Evolutionary conservation across 2,797 vertebrate genomes (phyloP).

Genomic region (Harpagifer antarcticus): DNA sequence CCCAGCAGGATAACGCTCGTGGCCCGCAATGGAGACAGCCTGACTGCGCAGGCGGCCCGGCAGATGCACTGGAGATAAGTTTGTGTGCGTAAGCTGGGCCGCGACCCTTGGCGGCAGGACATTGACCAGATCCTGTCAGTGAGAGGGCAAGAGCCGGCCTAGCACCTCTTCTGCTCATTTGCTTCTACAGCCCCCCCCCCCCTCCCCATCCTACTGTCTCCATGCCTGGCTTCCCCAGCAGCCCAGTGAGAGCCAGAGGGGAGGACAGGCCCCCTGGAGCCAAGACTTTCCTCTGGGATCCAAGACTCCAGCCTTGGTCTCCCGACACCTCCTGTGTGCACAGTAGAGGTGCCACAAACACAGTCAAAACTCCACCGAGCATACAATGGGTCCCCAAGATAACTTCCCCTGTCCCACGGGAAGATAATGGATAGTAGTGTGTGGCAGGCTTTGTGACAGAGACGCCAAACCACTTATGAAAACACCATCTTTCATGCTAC

Average conservation of each 20-base stretch:
- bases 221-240: constrained; percentile 76
- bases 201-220: constrained; percentile 76
- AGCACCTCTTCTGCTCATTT: constrained; percentile 74
- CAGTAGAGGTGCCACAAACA: constrained; percentile 83
- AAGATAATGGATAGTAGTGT: constrained; percentile 79
- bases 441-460: constrained; percentile 67
- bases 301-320: constrained; percentile 67
- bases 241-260: constrained; percentile 70
- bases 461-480: constrained; percentile 77
- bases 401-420: constrained; percentile 79
- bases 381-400: constrained; percentile 83
- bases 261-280: constrained; percentile 87
- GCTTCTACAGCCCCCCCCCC: constrained; percentile 39
- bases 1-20: constrained; percentile 91
- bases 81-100: constrained; percentile 98
- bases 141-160: constrained; percentile 89
- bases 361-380: constrained; percentile 74
- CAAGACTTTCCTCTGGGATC: constrained; percentile 89
- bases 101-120: constrained; percentile 97
- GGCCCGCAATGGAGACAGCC: constrained; percentile 95
- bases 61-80: constrained; percentile 98
- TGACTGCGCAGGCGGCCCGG: constrained; percentile 96
- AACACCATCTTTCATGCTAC: constrained; percentile 75
- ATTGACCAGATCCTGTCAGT: constrained; percentile 99
- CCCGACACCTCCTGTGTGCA: constrained; percentile 87